Evolutionary conservation across 2,113 vertebrate species (phyloP), one percentile per base, ranked within the genome.

Genomic region (Colistium nudipinnis): DNA sequence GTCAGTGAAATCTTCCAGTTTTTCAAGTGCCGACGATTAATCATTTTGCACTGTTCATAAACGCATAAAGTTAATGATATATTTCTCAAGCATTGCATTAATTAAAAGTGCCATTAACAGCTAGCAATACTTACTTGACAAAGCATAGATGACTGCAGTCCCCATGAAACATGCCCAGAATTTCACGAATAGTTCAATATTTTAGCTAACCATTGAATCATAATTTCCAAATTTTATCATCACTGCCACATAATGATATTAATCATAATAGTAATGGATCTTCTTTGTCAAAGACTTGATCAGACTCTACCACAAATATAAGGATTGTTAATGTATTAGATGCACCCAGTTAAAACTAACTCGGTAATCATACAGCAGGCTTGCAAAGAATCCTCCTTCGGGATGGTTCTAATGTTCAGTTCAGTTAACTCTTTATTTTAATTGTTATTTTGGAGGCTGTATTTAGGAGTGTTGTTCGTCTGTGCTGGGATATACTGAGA

Each of bases 81-180:
- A 30, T 47, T 71, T 47, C 12, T 28, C 31, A 51, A 55, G 11
- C 35, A 31, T 25, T 22, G 52, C 17, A 25, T 20, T 31, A 6
- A 20, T 16, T 13, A 31, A 66, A 48, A 27, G 14, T 6, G 19
- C 48, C 13, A 12, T 30, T 13, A 64, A 55, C 20, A 69, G 3
- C 56, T 22, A 24, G 22, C 44, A 66, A 25, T 65, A 72, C 69
- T 47, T 54, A 72, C 22, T 13, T 28, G 64, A 27, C 19, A 55
- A 38, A 66, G 48, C 19, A n/a, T 17, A 57, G 41, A 61, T 64
- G 45, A 68, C 64, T 43, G 41, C 11, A 47, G 35, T 24, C 22
- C 12, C 9, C 12, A 12, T 13, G 13, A 47, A 4, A 41, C 39
- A n/a, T 41, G 39, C 14, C 7, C n/a, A 16, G 4, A 4, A 41